Evolutionary conservation across 2,113 vertebrate genomes (phyloP).

Genomic region (mouse (Mus musculus)): DNA sequence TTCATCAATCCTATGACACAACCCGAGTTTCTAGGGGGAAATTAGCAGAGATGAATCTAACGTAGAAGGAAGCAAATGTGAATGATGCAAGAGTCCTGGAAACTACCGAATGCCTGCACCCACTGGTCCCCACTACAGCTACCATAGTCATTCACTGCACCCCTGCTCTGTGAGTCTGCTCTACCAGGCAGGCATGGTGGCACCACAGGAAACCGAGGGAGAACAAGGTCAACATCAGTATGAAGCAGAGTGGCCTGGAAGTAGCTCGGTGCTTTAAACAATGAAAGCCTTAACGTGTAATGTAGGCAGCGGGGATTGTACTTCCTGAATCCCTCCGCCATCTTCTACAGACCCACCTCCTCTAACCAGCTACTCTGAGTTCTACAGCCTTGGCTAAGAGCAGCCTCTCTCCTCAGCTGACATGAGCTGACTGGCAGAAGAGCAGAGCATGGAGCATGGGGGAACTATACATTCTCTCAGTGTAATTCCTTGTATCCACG

Average conservation of each 20-base stretch:
- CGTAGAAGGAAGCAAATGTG: background rate
- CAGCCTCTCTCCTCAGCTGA: background rate
- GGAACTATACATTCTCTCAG: background rate
- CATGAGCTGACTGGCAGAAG: background rate
- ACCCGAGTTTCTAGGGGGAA: background rate
- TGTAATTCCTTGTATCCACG: background rate
- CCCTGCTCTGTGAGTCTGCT: background rate
- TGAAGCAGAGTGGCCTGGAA: background rate
- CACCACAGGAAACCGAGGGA: background rate
- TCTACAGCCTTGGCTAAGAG: background rate
- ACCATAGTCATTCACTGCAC: background rate
- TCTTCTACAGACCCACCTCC: background rate
- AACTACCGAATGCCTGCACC: background rate
- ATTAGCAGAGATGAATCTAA: background rate
- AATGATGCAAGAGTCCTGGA: background rate
- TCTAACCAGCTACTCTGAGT: background rate
- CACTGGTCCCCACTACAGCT: background rate
- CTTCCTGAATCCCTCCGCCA: background rate
- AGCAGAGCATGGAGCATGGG: too few species aligned
- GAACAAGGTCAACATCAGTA: background rate
- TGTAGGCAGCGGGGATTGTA: background rate
- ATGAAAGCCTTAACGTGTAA: background rate
- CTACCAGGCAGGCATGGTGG: background rate
- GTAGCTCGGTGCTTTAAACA: background rate
- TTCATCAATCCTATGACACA: background rate